Evolutionary conservation across 2,888 invertebrate genomes (phyloP).

Genomic region (Bruchidius siliquastri): DNA sequence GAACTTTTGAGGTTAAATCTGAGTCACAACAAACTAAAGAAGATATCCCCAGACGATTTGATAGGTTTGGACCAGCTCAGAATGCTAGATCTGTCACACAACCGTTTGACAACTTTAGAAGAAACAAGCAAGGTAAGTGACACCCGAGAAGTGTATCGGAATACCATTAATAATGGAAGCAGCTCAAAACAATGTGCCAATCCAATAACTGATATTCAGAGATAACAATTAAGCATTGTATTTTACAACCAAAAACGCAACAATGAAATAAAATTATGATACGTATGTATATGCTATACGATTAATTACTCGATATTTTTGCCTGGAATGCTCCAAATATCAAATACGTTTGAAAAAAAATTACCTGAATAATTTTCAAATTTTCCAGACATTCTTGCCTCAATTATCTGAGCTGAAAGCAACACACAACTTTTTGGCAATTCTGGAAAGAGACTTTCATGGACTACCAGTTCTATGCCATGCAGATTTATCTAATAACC

Average conservation of each 20-base stretch:
- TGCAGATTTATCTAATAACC: slow-evolving; percentile 75
- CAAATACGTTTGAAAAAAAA: neutral
- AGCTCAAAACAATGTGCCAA: too few species aligned
- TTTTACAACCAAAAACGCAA: too few species aligned
- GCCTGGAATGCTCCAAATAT: too few species aligned
- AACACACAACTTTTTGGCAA: slow-evolving; percentile 70
- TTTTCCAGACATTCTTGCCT: slow-evolving; percentile 70
- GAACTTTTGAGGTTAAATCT: slow-evolving; percentile 68
- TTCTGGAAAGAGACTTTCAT: slow-evolving; percentile 75
- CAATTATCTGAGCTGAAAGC: slow-evolving; percentile 71
- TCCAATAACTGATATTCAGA: too few species aligned
- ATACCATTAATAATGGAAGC: too few species aligned
- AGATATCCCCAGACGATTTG: slow-evolving; percentile 72
- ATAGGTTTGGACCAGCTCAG: slow-evolving; percentile 71
- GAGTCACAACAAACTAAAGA: slow-evolving; percentile 69
- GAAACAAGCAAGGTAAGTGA: slow-evolving; percentile 72
- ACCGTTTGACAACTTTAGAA: slow-evolving; percentile 70
- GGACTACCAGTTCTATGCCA: slow-evolving; percentile 76
- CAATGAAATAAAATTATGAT: too few species aligned
- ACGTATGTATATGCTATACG: too few species aligned
- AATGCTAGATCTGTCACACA: slow-evolving; percentile 73
- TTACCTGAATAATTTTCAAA: neutral
- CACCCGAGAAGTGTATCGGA: too few species aligned
- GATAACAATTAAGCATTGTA: too few species aligned
- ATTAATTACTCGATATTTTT: too few species aligned